These are phyloP conservation scores for Drosophila lowei DNA, from an alignment of 1,140 invertebrate genomes.

Conservation along the genomic window DNA sequence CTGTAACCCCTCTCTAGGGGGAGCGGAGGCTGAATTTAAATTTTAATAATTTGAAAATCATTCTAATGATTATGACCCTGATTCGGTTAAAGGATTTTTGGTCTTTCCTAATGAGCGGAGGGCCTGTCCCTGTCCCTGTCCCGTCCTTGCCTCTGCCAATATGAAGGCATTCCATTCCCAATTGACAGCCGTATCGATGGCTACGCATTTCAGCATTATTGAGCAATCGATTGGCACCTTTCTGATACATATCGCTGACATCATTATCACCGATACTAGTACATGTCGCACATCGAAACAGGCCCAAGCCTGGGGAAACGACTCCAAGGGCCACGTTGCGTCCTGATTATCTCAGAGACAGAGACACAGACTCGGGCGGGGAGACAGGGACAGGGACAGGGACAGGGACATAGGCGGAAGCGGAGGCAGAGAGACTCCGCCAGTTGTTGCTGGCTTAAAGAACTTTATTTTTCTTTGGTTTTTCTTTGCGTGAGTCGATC, in stretches of 20 bases:
- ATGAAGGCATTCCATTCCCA: slow-evolving; percentile 22
- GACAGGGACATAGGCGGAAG: no score
- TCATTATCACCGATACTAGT: slow-evolving; percentile 64
- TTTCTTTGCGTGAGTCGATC: slow-evolving; percentile 37
- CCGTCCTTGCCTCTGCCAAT: background rate
- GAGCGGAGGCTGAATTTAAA: slow-evolving; percentile 53
- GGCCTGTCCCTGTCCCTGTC: background rate
- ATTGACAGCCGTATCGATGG: slow-evolving; percentile 50
- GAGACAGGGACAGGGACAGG: background rate
- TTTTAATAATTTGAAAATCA: slow-evolving; percentile 76
- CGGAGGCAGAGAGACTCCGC: background rate
- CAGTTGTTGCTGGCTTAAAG: slow-evolving; percentile 49
- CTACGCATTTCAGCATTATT: slow-evolving; percentile 47
- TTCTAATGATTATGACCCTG: slow-evolving; percentile 71
- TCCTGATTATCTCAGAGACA: slow-evolving; percentile 56
- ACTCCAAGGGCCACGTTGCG: slow-evolving; percentile 34
- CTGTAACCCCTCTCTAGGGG: slow-evolving; percentile 7
- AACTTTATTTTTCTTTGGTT: slow-evolving; percentile 65
- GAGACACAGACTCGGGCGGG: no score
- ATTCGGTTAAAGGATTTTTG: slow-evolving; percentile 58
- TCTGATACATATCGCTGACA: slow-evolving; percentile 62
- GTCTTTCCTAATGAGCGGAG: slow-evolving; percentile 57
- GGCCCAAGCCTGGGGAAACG: background rate
- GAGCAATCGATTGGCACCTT: slow-evolving; percentile 74
- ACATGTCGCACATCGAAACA: background rate